Conservation (phyloP, 2,113 vertebrate genomes). For the Tiliqua scincoides region DNA sequence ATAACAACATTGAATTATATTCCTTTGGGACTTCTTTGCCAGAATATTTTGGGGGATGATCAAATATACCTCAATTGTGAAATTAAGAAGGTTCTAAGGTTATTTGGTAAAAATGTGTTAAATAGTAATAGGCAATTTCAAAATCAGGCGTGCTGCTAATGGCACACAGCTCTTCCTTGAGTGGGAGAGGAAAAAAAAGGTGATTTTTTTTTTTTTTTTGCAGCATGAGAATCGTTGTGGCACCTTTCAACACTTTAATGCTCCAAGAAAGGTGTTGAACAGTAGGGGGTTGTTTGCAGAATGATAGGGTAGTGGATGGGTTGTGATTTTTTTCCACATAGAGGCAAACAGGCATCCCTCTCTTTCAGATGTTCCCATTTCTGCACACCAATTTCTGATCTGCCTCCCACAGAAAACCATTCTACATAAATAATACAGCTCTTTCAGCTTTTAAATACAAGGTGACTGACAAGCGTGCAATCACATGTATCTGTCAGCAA, state of each 20-base stretch:
- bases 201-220: not conserved
- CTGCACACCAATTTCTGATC: not conserved
- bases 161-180: not conserved
- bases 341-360: not conserved
- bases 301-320: not conserved
- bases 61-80: not conserved
- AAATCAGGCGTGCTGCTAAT: not conserved
- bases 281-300: not conserved
- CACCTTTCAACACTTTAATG: not conserved
- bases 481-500: not conserved
- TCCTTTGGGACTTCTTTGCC: not conserved
- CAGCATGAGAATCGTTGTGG: not conserved
- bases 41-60: not conserved
- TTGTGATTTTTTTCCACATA: constrained; percentile 19
- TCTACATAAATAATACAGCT: not conserved
- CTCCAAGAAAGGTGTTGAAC: not conserved
- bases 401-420: not conserved
- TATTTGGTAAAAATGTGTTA: not conserved
- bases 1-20: not conserved
- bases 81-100: not conserved
- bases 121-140: not conserved
- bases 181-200: not conserved
- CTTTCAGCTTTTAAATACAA: not conserved
- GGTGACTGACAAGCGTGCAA: constrained; percentile 2
- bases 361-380: not conserved